Base-by-base conservation (phyloP, 2,113 vertebrate species). In the Oxyura jamaicensis region DNA sequence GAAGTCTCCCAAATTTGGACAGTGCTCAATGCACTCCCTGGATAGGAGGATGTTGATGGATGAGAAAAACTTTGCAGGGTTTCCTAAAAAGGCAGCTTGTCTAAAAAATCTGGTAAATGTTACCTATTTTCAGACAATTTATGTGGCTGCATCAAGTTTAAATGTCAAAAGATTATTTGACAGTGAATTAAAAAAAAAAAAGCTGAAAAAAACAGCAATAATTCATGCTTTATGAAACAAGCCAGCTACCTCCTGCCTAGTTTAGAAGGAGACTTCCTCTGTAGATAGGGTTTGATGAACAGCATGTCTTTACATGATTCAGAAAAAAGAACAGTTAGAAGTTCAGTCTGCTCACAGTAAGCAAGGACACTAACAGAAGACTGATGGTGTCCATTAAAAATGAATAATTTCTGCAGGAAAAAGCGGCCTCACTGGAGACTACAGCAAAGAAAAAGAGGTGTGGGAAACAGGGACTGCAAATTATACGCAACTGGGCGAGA, bases 351-450 rank as follows among this genome's bases (percentile, higher is more conserved):
- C 13, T 33, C 42, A 16, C 44, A 67, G 2, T 50, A 59, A 65
- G 50, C 19, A n/a, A 83, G 75, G 41, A n/a, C 83, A 44, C 8
- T 66, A 58, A 56, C 15, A 35, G 59, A 63, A 86, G 44, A 52
- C 31, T 86, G 50, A 41, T n/a, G 60, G 16, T 93, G 73, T 39
- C 42, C n/a, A 68, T 89, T 95, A 63, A 90, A 93, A 86, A 68
- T 48, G 65, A 89, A 25, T 52, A 48, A 90, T 91, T 90, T 91
- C 75, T 91, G n/a, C 22, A 67, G 55, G 63, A 79, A 78, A 65
- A 84, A 94, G 33, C 48, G 55, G 31, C 46, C 50, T 91, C 55
- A 50, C 60, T 42, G n/a, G 23, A 36, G 35, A 77, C 35, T 72
- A 52, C 3, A 36, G 29, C 25, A 53, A 72, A 81, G 73, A 44